A percentile compares a stretch with the other conserved stretches of the same genome.
Conservation (phyloP, 2,113 vertebrate genomes). For the Grantiella picta region DNA sequence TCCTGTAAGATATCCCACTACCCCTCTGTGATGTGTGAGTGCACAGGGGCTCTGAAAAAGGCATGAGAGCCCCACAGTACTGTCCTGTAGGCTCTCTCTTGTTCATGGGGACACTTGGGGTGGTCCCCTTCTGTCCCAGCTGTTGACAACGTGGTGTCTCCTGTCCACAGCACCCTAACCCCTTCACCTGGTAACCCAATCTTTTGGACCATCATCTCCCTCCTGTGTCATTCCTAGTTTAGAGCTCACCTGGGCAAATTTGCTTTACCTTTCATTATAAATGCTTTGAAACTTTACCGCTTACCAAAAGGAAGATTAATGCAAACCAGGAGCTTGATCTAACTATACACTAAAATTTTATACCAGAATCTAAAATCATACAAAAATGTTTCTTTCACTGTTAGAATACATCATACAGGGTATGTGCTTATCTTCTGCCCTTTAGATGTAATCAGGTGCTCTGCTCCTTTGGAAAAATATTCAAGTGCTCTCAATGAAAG, state of each 20-base stretch:
- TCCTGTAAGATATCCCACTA: not conserved
- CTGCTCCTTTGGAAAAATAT: not conserved
- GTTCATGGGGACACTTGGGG: not conserved
- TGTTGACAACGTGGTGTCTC: not conserved
- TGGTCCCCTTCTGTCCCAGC: not conserved
- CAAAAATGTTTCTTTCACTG: not conserved
- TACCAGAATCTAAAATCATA: not conserved
- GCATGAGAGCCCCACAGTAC: accelerated
- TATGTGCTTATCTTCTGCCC: not conserved
- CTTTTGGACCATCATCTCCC: not conserved
- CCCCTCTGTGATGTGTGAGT: accelerated
- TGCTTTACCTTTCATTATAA: not conserved
- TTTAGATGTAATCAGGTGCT: not conserved
- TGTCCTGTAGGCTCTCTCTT: not conserved
- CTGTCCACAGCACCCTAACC: not conserved
- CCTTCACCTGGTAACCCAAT: not conserved
- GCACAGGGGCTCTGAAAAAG: not conserved
- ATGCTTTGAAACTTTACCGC: not conserved
- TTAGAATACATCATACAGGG: not conserved
- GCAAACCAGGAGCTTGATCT: not conserved
- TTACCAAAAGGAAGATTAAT: not conserved
- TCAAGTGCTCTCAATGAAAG: not conserved
- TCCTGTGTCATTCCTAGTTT: not conserved
- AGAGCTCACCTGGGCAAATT: not conserved
- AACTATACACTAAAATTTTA: not conserved